These are phyloP conservation scores for Lampris incognitus DNA, from an alignment of 2,113 vertebrate genomes.

Conservation along the genomic window DNA sequence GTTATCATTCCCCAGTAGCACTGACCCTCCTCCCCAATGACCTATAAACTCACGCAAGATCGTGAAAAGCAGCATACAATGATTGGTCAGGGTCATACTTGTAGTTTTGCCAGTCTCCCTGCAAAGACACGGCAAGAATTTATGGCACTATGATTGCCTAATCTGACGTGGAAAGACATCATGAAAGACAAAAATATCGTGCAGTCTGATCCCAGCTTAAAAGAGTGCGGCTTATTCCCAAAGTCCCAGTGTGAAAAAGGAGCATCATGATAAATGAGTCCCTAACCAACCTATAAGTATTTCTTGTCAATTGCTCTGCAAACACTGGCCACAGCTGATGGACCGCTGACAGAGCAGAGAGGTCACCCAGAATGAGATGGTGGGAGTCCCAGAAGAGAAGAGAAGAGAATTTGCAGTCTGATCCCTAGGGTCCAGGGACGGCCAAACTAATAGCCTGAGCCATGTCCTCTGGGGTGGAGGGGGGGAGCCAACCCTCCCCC, in stretches of 20 bases:
- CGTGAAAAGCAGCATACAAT: no score
- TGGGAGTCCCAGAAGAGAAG: not conserved
- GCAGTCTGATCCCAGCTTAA: not conserved
- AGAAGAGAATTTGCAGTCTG: constrained; percentile 39
- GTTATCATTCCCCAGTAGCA: no score
- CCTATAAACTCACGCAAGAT: no score
- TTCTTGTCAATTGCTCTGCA: constrained; percentile 28
- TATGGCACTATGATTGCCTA: no score
- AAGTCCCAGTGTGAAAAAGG: not conserved
- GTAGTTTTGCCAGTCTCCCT: no score
- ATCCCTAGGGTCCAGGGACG: constrained; percentile 41
- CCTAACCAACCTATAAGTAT: not conserved
- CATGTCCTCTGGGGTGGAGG: constrained; percentile 49
- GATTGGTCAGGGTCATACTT: no score
- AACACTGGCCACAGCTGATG: constrained; percentile 9
- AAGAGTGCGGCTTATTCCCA: not conserved
- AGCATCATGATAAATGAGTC: constrained; percentile 3
- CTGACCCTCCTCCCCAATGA: no score
- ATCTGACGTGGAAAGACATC: no score
- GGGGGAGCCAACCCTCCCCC: constrained; percentile 41
- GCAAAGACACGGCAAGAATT: no score
- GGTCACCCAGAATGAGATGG: constrained; percentile 43
- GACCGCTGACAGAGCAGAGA: constrained; percentile 26
- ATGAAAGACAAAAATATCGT: no score
- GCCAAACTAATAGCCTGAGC: constrained; percentile 58